phyloP scores from a whole-genome alignment of 2,797 vertebrate genomes.

The Melanotaenia trifasciata region DNA sequence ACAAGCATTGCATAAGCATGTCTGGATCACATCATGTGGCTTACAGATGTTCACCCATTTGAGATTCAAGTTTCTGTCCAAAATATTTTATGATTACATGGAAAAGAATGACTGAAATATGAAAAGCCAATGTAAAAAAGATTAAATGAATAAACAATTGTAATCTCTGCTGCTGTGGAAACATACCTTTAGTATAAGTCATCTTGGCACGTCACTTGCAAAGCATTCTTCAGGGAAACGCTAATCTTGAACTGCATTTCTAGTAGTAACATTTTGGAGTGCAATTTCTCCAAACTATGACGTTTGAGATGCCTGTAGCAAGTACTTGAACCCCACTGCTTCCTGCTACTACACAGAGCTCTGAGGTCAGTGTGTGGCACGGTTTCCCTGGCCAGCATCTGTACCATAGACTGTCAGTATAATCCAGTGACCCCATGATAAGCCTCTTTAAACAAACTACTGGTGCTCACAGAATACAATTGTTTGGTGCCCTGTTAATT shows the following conservation, averaged over 20 bases:
- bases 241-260: slow-evolving; percentile 2
- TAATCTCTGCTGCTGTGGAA: slow-evolving; percentile 5
- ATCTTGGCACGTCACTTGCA: slow-evolving; percentile 12
- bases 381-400: slow-evolving; percentile 31
- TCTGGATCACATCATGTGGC: slow-evolving; percentile 57
- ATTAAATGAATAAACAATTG: slow-evolving; percentile 9
- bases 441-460: slow-evolving; percentile 65
- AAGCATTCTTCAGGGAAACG: slow-evolving; percentile 8
- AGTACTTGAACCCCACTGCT: neutral
- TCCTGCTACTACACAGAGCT: neutral
- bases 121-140: slow-evolving; percentile 7
- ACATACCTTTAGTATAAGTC: slow-evolving; percentile 1
- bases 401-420: slow-evolving; percentile 39
- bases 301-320: slow-evolving; percentile 5
- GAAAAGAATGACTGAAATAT: slow-evolving; percentile 8
- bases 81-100: neutral
- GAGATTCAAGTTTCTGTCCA: slow-evolving; percentile 28
- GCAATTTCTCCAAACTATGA: neutral
- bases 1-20: slow-evolving; percentile 30
- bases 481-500: slow-evolving; percentile 72
- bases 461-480: slow-evolving; percentile 56
- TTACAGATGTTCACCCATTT: slow-evolving; percentile 58
- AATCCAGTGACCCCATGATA: slow-evolving; percentile 50
- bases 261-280: neutral
- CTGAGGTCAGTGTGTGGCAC: slow-evolving; percentile 28